Conservation (phyloP, 2,888 invertebrate genomes). For the Nymphalis urticae region DNA sequence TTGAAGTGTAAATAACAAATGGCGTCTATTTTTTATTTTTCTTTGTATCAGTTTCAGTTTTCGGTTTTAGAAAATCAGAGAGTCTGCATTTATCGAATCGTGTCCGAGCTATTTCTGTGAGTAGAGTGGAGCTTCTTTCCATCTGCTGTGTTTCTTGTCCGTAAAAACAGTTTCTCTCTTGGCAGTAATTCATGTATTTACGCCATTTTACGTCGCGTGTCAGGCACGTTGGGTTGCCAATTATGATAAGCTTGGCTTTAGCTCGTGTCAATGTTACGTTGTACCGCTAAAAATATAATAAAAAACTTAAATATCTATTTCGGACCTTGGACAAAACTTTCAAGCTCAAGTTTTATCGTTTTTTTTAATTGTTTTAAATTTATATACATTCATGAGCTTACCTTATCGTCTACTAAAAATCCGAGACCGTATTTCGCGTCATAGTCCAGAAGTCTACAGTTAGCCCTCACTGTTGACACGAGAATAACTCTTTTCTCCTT, state of each 20-base stretch:
- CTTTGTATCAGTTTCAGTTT: slow-evolving; percentile 20
- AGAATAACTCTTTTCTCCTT: slow-evolving; percentile 91
- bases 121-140: slow-evolving; percentile 46
- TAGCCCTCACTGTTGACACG: slow-evolving; percentile 89
- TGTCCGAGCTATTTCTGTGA: slow-evolving; percentile 49
- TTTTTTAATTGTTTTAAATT: no score
- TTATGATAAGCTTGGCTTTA: slow-evolving; percentile 83
- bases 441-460: slow-evolving; percentile 63
- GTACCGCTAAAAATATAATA: slow-evolving; percentile 78
- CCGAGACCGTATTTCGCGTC: slow-evolving; percentile 81
- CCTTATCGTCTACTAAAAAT: slow-evolving; percentile 77
- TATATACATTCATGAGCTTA: slow-evolving; percentile 35
- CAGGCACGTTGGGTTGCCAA: slow-evolving; percentile 75
- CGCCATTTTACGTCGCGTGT: slow-evolving; percentile 62
- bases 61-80: slow-evolving; percentile 42
- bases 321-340: no score
- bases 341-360: no score
- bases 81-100: slow-evolving; percentile 53
- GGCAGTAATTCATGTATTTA: slow-evolving; percentile 63
- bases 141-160: slow-evolving; percentile 58
- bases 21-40: slow-evolving; percentile 18
- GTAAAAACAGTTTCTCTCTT: slow-evolving; percentile 54
- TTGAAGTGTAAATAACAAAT: not conserved
- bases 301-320: not conserved
- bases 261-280: slow-evolving; percentile 88